phyloP scores from a whole-genome alignment of 2,888 invertebrate genomes.

The Ernsta delagoae region DNA sequence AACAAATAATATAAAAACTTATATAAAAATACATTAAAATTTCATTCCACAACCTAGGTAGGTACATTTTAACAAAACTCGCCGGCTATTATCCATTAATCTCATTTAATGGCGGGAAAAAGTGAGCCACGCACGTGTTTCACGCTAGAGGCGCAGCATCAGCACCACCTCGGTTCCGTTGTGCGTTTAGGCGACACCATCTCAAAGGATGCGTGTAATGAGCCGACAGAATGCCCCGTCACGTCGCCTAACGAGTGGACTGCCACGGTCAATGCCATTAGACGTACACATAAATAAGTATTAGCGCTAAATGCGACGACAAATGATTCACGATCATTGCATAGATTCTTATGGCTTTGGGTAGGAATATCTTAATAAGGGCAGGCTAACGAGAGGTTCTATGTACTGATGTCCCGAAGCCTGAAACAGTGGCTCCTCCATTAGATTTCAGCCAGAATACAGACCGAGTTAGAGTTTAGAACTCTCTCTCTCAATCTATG shows the following conservation, averaged over 20 bases:
- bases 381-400: no score
- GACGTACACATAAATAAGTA: slow-evolving; percentile 3
- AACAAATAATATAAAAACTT: no score
- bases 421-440: no score
- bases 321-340: slow-evolving; percentile 4
- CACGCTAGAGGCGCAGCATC: slow-evolving; percentile 23
- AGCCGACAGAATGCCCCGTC: slow-evolving; percentile 69
- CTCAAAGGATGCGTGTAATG: slow-evolving; percentile 63
- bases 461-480: no score
- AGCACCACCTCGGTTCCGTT: slow-evolving; percentile 19
- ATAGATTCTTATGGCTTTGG: background rate
- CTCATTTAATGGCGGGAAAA: slow-evolving; percentile 22
- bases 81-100: slow-evolving; percentile 16
- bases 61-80: no score
- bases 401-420: no score
- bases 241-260: slow-evolving; percentile 67
- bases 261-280: slow-evolving; percentile 34
- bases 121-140: slow-evolving; percentile 26
- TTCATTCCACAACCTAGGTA: no score
- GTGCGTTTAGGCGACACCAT: slow-evolving; percentile 30
- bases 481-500: no score
- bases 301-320: slow-evolving; percentile 11
- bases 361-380: background rate
- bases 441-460: no score
- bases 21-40: no score